Evolutionary conservation across 2,888 invertebrate genomes (phyloP).

Genomic region (Sisyra terminalis): DNA sequence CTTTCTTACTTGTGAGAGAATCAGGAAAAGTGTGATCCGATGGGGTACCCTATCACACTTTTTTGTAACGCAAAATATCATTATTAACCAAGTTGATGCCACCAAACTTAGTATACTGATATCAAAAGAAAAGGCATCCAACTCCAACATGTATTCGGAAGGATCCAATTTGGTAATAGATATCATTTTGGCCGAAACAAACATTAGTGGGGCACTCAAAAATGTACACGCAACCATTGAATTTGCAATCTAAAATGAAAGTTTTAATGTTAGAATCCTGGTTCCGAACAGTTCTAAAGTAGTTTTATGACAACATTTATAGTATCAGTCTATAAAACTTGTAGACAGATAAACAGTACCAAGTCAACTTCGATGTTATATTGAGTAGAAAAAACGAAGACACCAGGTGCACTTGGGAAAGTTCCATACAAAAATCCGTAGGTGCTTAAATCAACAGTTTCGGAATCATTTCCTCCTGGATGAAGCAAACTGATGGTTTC

Average conservation of each 20-base stretch:
- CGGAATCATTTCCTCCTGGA: constrained; percentile 49
- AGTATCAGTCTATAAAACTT: not conserved
- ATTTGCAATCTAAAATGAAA: constrained; percentile 54
- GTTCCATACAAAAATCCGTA: constrained; percentile 94
- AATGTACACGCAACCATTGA: constrained; percentile 92
- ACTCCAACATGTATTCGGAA: constrained; percentile 54
- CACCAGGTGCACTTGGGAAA: constrained; percentile 90
- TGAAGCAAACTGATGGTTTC: constrained; percentile 66
- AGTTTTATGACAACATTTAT: too few species aligned
- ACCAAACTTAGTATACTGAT: constrained; percentile 64
- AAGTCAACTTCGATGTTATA: constrained; percentile 76
- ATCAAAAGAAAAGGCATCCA: constrained; percentile 68
- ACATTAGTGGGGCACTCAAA: constrained; percentile 88
- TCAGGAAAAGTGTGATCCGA: constrained; percentile 59
- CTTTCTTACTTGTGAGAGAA: constrained; percentile 58
- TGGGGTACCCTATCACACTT: constrained; percentile 68
- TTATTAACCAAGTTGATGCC: constrained; percentile 62
- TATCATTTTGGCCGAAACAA: constrained; percentile 86
- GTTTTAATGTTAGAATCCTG: not conserved
- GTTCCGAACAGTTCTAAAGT: not conserved
- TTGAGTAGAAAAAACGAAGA: constrained; percentile 83
- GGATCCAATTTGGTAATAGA: constrained; percentile 53
- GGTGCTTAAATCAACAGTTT: constrained; percentile 69
- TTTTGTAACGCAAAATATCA: constrained; percentile 56
- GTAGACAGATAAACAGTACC: constrained; percentile 29